Conservation (phyloP, 2,113 vertebrate species). For the Epinephelus cyanopodus region DNA sequence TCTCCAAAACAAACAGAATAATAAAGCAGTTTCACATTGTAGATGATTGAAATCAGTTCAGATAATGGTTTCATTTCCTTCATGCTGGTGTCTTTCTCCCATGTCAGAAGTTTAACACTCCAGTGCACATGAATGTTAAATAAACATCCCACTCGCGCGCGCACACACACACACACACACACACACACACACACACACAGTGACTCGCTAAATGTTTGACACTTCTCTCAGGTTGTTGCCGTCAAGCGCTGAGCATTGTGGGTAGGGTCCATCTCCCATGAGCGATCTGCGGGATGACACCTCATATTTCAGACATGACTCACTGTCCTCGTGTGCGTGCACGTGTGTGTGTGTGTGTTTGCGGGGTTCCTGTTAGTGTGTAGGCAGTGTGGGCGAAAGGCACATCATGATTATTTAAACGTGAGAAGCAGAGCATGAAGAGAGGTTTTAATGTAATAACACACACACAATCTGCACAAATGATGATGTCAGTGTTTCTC, state of each 20-base stretch:
- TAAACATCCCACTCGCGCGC: not conserved
- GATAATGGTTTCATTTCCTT: not conserved
- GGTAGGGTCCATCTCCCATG: slow-evolving; percentile 38
- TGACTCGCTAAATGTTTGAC: slow-evolving; percentile 45
- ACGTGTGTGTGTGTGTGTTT: slow-evolving; percentile 9
- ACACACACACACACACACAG: not conserved
- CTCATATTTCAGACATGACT: slow-evolving; percentile 59
- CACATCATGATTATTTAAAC: slow-evolving; percentile 37
- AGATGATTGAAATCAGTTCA: too few relatives aligned
- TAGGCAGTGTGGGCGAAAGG: slow-evolving; percentile 6
- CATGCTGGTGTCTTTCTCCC: slow-evolving; percentile 3
- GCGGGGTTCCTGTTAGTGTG: slow-evolving; percentile 11
- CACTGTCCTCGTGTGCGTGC: slow-evolving; percentile 30
- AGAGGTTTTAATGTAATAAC: slow-evolving; percentile 7
- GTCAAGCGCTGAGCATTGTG: slow-evolving; percentile 24
- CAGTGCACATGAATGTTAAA: slow-evolving; percentile 23
- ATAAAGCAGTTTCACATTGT: too few relatives aligned
- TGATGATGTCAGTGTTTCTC: slow-evolving; percentile 14
- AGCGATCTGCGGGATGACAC: slow-evolving; percentile 29
- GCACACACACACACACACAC: slow-evolving; percentile 15
- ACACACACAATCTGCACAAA: not conserved
- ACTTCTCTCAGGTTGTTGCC: not conserved
- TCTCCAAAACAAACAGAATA: too few relatives aligned
- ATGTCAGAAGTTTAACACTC: slow-evolving; percentile 22
- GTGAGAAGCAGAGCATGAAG: slow-evolving; percentile 32